Base-by-base conservation (phyloP, 2,888 invertebrate species). In the Epinotia nisella region DNA sequence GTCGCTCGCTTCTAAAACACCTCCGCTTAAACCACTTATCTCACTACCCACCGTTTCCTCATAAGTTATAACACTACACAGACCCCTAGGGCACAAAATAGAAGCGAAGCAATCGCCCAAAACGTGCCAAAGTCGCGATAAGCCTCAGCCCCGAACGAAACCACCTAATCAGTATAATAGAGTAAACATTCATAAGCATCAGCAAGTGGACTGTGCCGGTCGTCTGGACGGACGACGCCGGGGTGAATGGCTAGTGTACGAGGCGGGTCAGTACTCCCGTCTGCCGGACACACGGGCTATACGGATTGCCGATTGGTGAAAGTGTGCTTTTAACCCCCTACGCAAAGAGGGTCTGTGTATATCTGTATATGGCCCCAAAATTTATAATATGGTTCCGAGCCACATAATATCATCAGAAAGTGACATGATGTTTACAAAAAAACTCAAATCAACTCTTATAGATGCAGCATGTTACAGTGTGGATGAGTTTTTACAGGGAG, bases 201-300 rank as follows among this genome's bases (percentile, higher is more conserved):
- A 74, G 79, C 83, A 82, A 89, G 85, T 86, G 88, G 86, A 83
- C 85, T 89, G 90, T 88, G 89, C 89, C 88, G 89, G 89, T 89
- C 89, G 91, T 90, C 90, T 89, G 89, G 87, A 77, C 85, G 80
- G 74, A 78, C 83, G 80, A 69, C 79, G 87, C 81, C 86, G 89
- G 90, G 90, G 88, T 89, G 90, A 90, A 88, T 78, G 90, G 86
- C 89, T 90, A 90, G 90, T 87, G 83, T 75, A 78, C 83, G 79
- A 84, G 86, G 86, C 85, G 83, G 89, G 89, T 89, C 89, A 88
- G 79, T 89, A 87, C 89, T 83, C 87, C 83, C 81, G 85, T 82
- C 83, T 82, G 82, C 0, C 29, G 2, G 67, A 79, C 78, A 76
- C 62, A 85, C 78, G 13, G 80, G 0, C 7, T 0, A 0, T 0